A percentile compares a stretch with the other conserved stretches of the same genome.
These are phyloP conservation scores for Caenorhabditis uteleia DNA, from an alignment of 2,888 invertebrate species.

Conservation along the genomic window DNA sequence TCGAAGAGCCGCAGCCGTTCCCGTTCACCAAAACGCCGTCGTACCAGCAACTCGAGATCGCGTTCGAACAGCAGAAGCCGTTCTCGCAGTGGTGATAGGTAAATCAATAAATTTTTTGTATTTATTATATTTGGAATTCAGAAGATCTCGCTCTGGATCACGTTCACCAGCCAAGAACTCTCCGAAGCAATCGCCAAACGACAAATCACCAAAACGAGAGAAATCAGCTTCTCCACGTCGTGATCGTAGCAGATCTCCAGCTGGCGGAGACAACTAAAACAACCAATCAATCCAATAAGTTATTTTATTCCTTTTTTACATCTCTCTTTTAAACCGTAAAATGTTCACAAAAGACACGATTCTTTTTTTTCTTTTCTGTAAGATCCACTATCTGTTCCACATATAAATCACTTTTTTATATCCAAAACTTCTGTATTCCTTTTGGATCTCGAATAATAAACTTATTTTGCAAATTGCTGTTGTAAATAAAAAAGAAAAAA, in stretches of 20 bases:
- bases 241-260: not conserved
- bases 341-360: too few species aligned
- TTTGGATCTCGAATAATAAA: constrained; percentile 27
- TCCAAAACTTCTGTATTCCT: constrained; percentile 1
- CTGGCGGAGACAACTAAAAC: constrained; percentile 17
- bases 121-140: constrained; percentile 1
- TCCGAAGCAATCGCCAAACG: constrained; percentile 12
- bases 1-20: constrained; percentile 7
- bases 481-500: too few species aligned
- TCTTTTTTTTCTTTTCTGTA: too few species aligned
- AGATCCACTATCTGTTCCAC: not conserved
- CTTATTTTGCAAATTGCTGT: too few species aligned
- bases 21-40: constrained; percentile 13
- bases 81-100: constrained; percentile 27
- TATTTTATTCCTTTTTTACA: not conserved
- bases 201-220: not conserved
- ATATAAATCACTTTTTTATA: not conserved
- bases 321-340: too few species aligned
- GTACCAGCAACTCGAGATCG: constrained; percentile 9
- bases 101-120: not conserved
- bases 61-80: constrained; percentile 16
- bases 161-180: constrained; percentile 13
- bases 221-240: not conserved
- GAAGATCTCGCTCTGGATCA: constrained; percentile 19
- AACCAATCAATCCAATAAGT: not conserved